Conservation (phyloP, 2,113 vertebrate species). For the Passer montanus region DNA sequence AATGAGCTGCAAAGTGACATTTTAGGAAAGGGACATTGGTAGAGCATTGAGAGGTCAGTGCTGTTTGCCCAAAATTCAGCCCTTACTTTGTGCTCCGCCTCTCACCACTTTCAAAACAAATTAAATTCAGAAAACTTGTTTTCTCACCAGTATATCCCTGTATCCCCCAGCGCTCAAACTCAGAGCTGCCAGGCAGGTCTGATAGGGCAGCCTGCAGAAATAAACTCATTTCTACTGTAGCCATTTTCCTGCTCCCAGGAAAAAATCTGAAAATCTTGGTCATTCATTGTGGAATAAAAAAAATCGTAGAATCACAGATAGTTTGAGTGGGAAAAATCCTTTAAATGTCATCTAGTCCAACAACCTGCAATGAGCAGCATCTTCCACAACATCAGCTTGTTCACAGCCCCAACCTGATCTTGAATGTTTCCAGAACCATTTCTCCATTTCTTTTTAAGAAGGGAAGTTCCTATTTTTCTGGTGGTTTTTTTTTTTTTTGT, state of each 20-base stretch:
- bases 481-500: too few species aligned
- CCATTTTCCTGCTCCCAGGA: not conserved
- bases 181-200: not conserved
- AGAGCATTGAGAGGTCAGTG: not conserved
- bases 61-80: not conserved
- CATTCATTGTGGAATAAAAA: not conserved
- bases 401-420: not conserved
- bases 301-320: not conserved
- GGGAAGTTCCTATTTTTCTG: not conserved
- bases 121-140: not conserved
- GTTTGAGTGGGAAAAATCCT: not conserved
- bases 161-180: not conserved
- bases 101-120: not conserved
- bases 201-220: not conserved
- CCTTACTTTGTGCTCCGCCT: not conserved
- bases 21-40: fast-evolving
- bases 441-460: not conserved
- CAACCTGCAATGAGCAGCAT: not conserved
- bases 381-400: not conserved
- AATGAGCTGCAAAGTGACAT: not conserved
- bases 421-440: not conserved
- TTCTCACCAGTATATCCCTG: not conserved
- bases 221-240: not conserved
- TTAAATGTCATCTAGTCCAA: not conserved
- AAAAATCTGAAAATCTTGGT: not conserved